Evolutionary conservation across 1,140 invertebrate species (phyloP).

Genomic region (Triops cancriformis): DNA sequence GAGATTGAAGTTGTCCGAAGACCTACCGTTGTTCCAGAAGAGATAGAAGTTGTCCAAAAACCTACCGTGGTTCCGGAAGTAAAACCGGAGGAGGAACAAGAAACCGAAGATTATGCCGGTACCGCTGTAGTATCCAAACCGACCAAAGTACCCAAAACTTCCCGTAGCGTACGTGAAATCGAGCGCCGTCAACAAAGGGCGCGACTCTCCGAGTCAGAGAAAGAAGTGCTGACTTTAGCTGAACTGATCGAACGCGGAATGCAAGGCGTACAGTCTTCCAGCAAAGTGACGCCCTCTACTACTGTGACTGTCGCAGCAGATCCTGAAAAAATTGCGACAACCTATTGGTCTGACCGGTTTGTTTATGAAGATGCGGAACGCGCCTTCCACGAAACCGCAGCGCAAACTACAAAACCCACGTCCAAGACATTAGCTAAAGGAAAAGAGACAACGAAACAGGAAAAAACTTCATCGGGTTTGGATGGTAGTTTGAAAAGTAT

Average conservation of each 20-base stretch:
- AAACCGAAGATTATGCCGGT: not conserved
- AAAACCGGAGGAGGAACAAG: slow-evolving; percentile 21
- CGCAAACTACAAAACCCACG: not conserved
- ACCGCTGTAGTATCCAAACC: not conserved
- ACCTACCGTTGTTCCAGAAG: slow-evolving; percentile 9
- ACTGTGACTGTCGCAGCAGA: slow-evolving; percentile 25
- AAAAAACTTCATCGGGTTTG: slow-evolving; percentile 19
- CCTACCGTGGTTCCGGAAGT: not conserved
- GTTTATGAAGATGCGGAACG: slow-evolving; percentile 35
- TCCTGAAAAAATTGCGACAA: not conserved
- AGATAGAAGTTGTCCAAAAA: not conserved
- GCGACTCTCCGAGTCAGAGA: slow-evolving; percentile 30
- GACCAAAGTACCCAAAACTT: slow-evolving; percentile 18
- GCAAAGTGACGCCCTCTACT: slow-evolving; percentile 24
- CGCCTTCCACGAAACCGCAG: slow-evolving; percentile 32
- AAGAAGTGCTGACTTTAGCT: slow-evolving; percentile 30
- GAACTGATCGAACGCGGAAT: slow-evolving; percentile 30
- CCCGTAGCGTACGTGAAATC: slow-evolving; percentile 17
- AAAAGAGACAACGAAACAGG: not conserved
- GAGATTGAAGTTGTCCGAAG: not conserved
- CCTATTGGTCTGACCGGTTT: slow-evolving; percentile 35
- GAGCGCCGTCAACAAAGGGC: slow-evolving; percentile 28
- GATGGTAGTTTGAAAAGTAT: slow-evolving; percentile 1
- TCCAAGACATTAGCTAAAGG: slow-evolving; percentile 8
- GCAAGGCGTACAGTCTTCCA: not conserved